Evolutionary conservation across 2,888 invertebrate species (phyloP).

Genomic region (Stenoptilia bipunctidactyla): DNA sequence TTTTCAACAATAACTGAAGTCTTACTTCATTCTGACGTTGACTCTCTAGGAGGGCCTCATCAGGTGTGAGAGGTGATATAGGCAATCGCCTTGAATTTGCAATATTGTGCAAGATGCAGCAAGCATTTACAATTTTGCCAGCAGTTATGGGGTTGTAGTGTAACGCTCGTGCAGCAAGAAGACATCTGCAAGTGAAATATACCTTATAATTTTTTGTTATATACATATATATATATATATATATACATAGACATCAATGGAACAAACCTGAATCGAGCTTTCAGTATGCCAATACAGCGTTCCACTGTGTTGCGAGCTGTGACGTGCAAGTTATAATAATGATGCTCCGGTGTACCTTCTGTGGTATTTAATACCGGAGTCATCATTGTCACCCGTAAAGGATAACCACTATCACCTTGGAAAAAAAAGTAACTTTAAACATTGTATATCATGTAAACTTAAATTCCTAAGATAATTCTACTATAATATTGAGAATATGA

Average conservation of each 20-base stretch:
- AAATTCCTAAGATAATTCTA: no score
- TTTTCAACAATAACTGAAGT: no score
- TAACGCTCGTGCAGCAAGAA: slow-evolving; percentile 1
- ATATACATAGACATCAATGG: neutral
- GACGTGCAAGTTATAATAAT: no score
- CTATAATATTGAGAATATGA: no score
- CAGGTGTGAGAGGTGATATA: neutral
- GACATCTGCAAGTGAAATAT: slow-evolving; percentile 1
- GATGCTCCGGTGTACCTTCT: no score
- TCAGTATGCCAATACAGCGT: slow-evolving; percentile 11
- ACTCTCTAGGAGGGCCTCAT: neutral
- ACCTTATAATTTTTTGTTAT: neutral
- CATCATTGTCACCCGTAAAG: no score
- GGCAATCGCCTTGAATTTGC: neutral
- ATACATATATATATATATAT: no score
- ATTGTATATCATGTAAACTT: no score
- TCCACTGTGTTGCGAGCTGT: no score
- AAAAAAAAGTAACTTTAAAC: neutral
- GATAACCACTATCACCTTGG: slow-evolving; percentile 9
- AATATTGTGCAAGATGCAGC: slow-evolving; percentile 3
- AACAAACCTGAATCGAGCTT: slow-evolving; percentile 12
- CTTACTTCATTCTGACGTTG: neutral
- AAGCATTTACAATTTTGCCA: slow-evolving; percentile 4
- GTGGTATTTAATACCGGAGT: no score
- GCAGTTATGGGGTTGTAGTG: slow-evolving; percentile 2